These are phyloP conservation scores for Caenorhabditis auriculariae DNA, from an alignment of 2,888 invertebrate species.

Conservation along the genomic window DNA sequence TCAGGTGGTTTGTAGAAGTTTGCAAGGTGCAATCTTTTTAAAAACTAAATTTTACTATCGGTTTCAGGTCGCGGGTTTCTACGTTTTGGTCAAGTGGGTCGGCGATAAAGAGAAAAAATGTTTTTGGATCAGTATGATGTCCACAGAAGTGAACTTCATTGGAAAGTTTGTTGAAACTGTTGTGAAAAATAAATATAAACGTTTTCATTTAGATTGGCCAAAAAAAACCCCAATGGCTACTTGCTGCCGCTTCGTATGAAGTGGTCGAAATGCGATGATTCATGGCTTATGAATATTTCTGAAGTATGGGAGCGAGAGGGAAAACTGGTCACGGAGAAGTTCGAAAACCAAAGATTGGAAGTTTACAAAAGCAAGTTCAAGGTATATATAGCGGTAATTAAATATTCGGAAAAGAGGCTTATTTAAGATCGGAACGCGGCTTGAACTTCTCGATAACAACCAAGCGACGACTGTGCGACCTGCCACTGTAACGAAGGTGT, in stretches of 20 bases:
- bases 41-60: background rate
- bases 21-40: conserved; percentile 72
- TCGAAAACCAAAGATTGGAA: conserved; percentile 2
- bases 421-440: conserved; percentile 35
- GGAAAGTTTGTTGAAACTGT: conserved; percentile 67
- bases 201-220: too few relatives aligned
- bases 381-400: background rate
- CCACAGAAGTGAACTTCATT: conserved; percentile 90
- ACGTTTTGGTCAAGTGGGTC: conserved; percentile 76
- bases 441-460: conserved; percentile 43
- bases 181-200: too few relatives aligned
- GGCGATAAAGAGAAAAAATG: conserved; percentile 83
- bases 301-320: conserved; percentile 1
- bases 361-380: conserved; percentile 5
- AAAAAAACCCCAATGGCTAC: too few relatives aligned
- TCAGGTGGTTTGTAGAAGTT: conserved; percentile 88
- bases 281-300: conserved; percentile 5
- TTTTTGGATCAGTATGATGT: conserved; percentile 94
- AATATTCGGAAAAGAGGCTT: background rate
- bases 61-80: conserved; percentile 67
- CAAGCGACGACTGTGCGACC: conserved; percentile 36
- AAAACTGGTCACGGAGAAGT: background rate
- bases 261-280: too few relatives aligned
- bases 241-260: too few relatives aligned
- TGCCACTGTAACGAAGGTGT: conserved; percentile 27